Base-by-base conservation (phyloP, 1,140 invertebrate species). In the Ips nitidus region DNA sequence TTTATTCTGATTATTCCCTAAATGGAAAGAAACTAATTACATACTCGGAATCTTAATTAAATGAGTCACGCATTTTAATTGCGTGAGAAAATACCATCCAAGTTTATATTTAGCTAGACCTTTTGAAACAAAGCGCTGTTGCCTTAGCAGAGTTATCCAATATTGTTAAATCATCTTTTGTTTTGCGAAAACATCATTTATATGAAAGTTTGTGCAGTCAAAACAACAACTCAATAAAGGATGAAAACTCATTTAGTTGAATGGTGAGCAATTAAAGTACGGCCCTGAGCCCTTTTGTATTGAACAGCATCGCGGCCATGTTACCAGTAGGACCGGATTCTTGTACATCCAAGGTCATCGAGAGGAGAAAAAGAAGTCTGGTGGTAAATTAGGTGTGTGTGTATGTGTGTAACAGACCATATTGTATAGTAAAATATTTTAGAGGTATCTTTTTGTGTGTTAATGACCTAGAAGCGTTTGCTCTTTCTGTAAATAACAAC, bases 321-420 rank as follows among this genome's bases (percentile, higher is more conserved):
- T 72, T 74, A 74, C 74, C 71, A 74, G 74, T 75, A 69, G 73
- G 70, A 75, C 74, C 73, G 74, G 74, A 75, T 75, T 75, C 74
- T 73, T 75, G 71, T 71, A 71, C 57, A 70, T 73, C 71, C 73
- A 75, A 75, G 74, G 74, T 75, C 74, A 70, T 56, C 50, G 57
- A 53, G 47, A 66, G 63, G 58, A 58, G 60, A 70, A 64, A 70
- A 70, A 70, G 60, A 70, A 70, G 60, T 70, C 68, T 70, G 56
- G 58, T 73, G 66, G 70, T 75, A 71, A 75, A 75, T 73, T 69
- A 70, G 72, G 52, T 55, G 52, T 53, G 22, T 53, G 52, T 53
- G 52, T n/a, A 22, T n/a, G 22, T n/a, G 52, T 70, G 74, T 71
- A 62, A 68, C 60, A 69, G 66, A 64, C 55, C 50, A 43, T 59